Evolutionary conservation across 1,140 invertebrate genomes (phyloP), one percentile per base, ranked within the genome.

Genomic region (Lucilia cuprina): DNA sequence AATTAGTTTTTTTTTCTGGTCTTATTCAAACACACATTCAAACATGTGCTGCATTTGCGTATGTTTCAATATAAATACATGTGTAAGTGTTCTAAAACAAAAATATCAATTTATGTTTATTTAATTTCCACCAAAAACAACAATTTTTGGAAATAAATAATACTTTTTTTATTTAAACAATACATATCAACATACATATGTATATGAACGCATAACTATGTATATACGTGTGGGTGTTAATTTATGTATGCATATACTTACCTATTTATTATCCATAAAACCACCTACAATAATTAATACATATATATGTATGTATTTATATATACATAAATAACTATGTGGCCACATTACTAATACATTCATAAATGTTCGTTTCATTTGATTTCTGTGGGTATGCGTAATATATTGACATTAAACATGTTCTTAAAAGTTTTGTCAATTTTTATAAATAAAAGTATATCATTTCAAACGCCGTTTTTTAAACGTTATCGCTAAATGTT

Each of bases 1-100:
- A 70, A 70, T 70, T 70, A 70, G 65, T 70, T 70, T 70, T 70
- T 70, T 70, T 70, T 70, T 70, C 25, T 70, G 50, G 0, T 70
- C 19, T 70, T 70, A n/a, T 65, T 30, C 25, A 30, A 30, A 30
- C 25, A 30, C 25, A 30, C 25, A 30, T 3, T 30, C 25, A 30
- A 30, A 30, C 25, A 30, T 30, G 25, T 30, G 25, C 25, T 30
- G 25, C 25, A 30, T 30, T 65, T 17, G 8, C 8, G 60, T n/a
- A n/a, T n/a, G n/a, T n/a, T n/a, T n/a, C n/a, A n/a, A n/a, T n/a
- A 21, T 21, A 55, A 13, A 41, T 41, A 41, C 41, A 41, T 41
- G 41, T 55, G 50, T 55, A 13, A 14, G 13, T 55, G 50, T 55
- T 49, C 13, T 2, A 49, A 14, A 14, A 14, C 5, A 49, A 49